Evolutionary conservation across 2,797 vertebrate species (phyloP), one percentile per base, ranked within the genome.

Genomic region (Darevskia nairensis): DNA sequence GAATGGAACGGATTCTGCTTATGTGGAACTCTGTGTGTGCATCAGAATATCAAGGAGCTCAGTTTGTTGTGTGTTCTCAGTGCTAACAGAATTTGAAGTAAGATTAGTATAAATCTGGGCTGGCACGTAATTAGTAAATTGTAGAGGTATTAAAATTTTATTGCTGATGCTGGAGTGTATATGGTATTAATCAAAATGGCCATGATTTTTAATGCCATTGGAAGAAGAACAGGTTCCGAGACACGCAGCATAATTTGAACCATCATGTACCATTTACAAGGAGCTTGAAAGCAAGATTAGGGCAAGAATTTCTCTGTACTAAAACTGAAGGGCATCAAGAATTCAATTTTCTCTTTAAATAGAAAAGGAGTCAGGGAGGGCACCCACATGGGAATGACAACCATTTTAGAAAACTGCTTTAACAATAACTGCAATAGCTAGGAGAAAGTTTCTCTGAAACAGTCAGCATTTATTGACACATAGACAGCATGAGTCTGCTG

Each of bases 341-440:
- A 88, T 82, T 50, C 50, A 83, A 68, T 80, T 91, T 80, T 64
- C 86, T 78, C 61, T 39, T 74, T 50, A 86, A 82, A 75, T 80
- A 84, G 80, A 66, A 72, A 86, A 84, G 9, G 29, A 76, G 61
- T 69, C 68, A 83, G 76, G 64, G 72, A 64, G 3, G 39, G 19
- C 46, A 55, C 7, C 50, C 68, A 72, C 41, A 76, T 82, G n/a
- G 39, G 72, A 90, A 84, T 64, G 17, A 13, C 32, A 13, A 75
- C 10, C 55, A 35, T 41, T 32, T 85, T 88, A 80, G 55, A 69
- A 86, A 84, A 69, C 15, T 6, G 8, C 61, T 82, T 88, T 61
- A 84, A 84, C 82, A 88, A 64, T 50, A 86, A 64, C 29, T 17
- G n/a, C 69, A 44, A 21, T 84, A 41, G 77, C 64, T 66, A n/a